Evolutionary conservation across 35 echinoderm and acorn worm species (phyloP).

Genomic region (Diadema setosum): DNA sequence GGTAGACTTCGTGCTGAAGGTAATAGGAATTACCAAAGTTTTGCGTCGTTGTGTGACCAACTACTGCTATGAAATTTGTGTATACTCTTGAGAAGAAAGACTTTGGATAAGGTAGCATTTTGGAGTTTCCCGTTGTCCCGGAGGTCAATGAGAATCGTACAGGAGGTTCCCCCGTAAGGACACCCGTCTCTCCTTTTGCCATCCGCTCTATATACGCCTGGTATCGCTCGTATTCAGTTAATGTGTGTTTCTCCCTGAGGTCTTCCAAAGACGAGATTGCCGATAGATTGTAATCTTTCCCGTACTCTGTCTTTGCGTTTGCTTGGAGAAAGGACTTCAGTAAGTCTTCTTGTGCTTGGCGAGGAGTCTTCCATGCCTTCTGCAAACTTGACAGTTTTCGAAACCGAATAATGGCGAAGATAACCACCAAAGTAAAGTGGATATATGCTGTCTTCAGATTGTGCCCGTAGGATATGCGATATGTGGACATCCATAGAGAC

Average conservation of each 20-base stretch:
- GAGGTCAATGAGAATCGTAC: conserved; percentile 29
- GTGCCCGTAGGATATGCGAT: not conserved
- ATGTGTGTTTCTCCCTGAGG: conserved; percentile 24
- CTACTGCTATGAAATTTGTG: not conserved
- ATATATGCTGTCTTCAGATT: not conserved
- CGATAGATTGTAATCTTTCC: conserved; percentile 22
- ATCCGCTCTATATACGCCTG: conserved; percentile 40
- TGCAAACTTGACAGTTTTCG: not conserved
- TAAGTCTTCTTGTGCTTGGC: conserved; percentile 35
- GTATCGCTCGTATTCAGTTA: conserved; percentile 57
- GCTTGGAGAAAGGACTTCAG: not conserved
- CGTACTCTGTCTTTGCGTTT: conserved; percentile 62
- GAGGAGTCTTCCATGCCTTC: not conserved
- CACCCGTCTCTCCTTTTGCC: conserved; percentile 46
- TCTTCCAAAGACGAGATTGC: conserved; percentile 13
- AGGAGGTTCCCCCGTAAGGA: conserved; percentile 29
- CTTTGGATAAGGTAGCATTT: conserved; percentile 19
- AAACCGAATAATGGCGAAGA: not conserved
- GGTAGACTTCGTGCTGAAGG: not conserved
- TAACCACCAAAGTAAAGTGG: not conserved
- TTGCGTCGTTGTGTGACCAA: not conserved
- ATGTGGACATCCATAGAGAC: not conserved
- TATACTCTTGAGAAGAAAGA: not conserved
- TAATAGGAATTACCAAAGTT: not conserved
- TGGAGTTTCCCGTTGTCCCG: conserved; percentile 54